Conservation (phyloP, 2,797 vertebrate genomes). For the Meriones psammophilus region DNA sequence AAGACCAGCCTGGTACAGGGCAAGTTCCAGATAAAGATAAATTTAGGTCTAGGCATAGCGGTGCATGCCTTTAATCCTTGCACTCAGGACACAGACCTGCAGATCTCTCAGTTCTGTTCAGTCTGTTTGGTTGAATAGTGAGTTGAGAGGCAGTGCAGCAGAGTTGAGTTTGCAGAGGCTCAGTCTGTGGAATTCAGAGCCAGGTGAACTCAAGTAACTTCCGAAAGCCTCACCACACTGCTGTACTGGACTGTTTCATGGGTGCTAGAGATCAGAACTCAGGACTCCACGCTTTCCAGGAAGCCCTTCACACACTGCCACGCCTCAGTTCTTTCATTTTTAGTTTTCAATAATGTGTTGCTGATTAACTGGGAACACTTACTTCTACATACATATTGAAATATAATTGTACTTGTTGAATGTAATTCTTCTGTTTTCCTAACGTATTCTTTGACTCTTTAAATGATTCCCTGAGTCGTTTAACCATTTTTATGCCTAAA, state of each 20-base stretch:
- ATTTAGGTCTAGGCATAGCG: no score
- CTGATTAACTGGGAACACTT: slow-evolving; percentile 30
- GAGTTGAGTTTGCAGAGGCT: no score
- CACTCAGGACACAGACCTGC: no score
- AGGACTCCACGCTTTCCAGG: neutral
- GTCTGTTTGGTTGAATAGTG: no score
- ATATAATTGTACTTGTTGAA: neutral
- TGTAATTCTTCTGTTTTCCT: neutral
- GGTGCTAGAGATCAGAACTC: neutral
- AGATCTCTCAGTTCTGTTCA: no score
- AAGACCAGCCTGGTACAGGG: no score
- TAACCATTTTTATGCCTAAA: neutral
- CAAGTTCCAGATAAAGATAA: no score
- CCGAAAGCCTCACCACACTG: neutral
- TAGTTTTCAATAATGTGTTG: neutral
- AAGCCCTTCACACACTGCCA: neutral
- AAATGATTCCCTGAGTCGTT: neutral
- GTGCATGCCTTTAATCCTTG: no score
- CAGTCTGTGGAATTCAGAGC: no score
- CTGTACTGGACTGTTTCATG: neutral
- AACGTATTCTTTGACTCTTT: neutral
- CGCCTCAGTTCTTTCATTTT: neutral
- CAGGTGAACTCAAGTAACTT: no score
- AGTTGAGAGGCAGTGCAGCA: no score
- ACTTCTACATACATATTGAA: neutral